Percentiles rank a stretch among this genome's conserved stretches.
Conservation (phyloP, 2,797 vertebrate species). For the Eremophila alpestris region DNA sequence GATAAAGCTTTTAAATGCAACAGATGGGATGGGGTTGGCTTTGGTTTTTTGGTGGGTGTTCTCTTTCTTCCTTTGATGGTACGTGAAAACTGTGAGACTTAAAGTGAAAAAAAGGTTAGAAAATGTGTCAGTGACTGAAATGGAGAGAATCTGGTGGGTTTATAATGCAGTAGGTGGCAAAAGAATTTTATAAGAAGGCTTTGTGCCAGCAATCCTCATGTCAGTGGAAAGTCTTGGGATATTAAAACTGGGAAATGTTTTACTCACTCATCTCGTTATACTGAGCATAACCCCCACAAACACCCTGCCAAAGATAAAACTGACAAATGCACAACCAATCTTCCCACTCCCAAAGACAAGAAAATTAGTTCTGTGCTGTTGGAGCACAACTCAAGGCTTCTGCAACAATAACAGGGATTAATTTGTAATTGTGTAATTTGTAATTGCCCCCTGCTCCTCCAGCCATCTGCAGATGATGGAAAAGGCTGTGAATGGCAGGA, state of each 20-base stretch:
- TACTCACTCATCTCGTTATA: not conserved
- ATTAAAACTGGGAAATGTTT: not conserved
- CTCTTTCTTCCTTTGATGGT: not conserved
- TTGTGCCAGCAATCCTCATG: not conserved
- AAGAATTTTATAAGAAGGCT: not conserved
- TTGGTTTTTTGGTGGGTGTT: not conserved
- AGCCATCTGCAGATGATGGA: not conserved
- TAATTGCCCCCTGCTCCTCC: conserved; percentile 7
- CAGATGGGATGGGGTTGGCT: not conserved
- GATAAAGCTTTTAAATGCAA: not conserved
- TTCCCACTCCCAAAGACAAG: not conserved
- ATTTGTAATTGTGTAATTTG: not conserved
- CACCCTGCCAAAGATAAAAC: not conserved
- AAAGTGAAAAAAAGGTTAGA: not conserved
- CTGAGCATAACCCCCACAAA: not conserved
- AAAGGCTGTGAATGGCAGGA: not conserved
- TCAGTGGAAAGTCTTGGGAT: not conserved
- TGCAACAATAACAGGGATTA: not conserved
- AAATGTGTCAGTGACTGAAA: not conserved
- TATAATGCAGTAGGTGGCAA: not conserved
- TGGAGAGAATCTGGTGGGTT: not conserved
- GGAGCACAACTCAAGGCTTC: not conserved
- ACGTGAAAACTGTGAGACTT: not conserved
- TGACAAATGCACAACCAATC: not conserved
- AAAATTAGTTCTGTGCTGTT: not conserved